Conservation (phyloP, 2,888 invertebrate species). For the Aphelenchoides bicaudatus region DNA sequence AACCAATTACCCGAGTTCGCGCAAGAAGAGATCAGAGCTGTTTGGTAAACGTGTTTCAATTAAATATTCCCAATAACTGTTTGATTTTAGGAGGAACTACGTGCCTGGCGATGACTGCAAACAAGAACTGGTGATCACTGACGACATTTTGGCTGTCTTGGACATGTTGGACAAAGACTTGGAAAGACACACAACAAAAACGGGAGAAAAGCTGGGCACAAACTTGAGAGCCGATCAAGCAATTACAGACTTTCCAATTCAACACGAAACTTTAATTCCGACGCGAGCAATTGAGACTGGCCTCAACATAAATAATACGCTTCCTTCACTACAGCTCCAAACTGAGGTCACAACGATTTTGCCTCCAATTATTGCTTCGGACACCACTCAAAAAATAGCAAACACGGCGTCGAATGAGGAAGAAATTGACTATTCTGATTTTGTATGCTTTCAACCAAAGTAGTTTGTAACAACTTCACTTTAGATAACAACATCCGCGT, state of each 20-base stretch:
- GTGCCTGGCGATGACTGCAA: slow-evolving; percentile 44
- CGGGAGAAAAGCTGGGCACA: background rate
- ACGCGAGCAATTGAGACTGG: background rate
- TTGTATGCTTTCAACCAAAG: background rate
- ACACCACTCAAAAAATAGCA: too few relatives aligned
- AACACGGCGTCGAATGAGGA: slow-evolving; percentile 2
- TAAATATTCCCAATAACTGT: background rate
- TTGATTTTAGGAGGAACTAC: slow-evolving; percentile 44
- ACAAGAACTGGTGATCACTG: slow-evolving; percentile 46
- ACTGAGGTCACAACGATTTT: too few relatives aligned
- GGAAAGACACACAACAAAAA: slow-evolving; percentile 4
- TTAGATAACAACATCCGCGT: slow-evolving; percentile 8
- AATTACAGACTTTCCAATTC: background rate
- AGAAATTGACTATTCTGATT: slow-evolving; percentile 24
- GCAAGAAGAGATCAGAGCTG: slow-evolving; percentile 50
- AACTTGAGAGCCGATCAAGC: background rate
- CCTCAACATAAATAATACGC: background rate
- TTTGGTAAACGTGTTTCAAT: slow-evolving; percentile 40
- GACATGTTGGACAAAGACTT: slow-evolving; percentile 47
- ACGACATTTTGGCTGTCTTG: slow-evolving; percentile 49
- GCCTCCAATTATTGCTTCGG: too few relatives aligned
- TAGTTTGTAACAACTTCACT: background rate
- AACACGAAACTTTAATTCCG: slow-evolving; percentile 8
- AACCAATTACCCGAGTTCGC: slow-evolving; percentile 47
- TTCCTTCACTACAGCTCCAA: background rate